phyloP scores from a whole-genome alignment of 2,888 invertebrate genomes.

The Orgyia antiqua region DNA sequence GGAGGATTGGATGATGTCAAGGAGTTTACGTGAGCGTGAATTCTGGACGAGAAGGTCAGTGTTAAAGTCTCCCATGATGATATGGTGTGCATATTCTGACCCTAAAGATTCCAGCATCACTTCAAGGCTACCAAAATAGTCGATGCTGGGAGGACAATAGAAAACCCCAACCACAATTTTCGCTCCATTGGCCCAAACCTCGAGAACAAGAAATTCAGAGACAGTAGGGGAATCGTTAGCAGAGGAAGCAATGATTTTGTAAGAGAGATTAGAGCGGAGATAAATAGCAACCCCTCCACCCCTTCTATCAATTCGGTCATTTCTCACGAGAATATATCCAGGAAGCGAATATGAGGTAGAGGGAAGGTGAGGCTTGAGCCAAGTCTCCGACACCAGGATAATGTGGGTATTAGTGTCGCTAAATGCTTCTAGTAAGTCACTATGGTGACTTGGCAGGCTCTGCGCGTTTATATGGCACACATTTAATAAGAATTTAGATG shows the following conservation, averaged over 20 bases:
- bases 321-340: background rate
- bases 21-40: too few species aligned
- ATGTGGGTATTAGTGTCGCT: background rate
- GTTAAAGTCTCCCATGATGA: background rate
- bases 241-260: background rate
- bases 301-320: background rate
- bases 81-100: background rate
- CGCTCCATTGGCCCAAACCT: too few species aligned
- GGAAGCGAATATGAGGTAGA: background rate
- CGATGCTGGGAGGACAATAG: slow-evolving; percentile 1
- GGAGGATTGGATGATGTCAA: too few species aligned
- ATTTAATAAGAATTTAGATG: background rate
- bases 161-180: background rate
- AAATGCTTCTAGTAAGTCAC: background rate
- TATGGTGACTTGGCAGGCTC: background rate
- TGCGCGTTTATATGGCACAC: background rate
- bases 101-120: background rate
- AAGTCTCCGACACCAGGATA: background rate
- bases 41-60: background rate
- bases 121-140: background rate
- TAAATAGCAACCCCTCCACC: background rate
- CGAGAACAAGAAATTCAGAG: too few species aligned
- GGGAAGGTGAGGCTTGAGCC: background rate
- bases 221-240: background rate
- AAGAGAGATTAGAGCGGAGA: background rate